Conservation (phyloP, 2,888 invertebrate genomes). For the Baccha elongata region DNA sequence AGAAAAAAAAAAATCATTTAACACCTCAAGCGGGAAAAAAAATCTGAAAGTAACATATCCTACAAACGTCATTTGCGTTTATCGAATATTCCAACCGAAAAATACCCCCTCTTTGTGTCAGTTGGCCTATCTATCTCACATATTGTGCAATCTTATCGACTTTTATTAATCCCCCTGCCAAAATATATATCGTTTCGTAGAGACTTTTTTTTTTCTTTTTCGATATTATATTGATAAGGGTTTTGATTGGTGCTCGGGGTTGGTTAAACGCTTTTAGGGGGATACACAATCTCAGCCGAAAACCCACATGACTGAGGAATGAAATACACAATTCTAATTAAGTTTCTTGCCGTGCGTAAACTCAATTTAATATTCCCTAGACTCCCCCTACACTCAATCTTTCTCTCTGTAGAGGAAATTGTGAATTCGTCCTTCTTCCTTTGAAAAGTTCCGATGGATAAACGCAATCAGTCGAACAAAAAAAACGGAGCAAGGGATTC, state of each 20-base stretch:
- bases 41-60: conserved; percentile 24
- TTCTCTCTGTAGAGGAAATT: not conserved
- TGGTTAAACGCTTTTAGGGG: not conserved
- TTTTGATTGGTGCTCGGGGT: conserved; percentile 53
- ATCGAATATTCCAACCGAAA: conserved; percentile 38
- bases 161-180: conserved; percentile 58
- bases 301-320: conserved; percentile 25
- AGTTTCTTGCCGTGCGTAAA: conserved; percentile 71
- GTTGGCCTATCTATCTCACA: conserved; percentile 48
- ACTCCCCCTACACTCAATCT: not conserved
- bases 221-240: conserved; percentile 65
- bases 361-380: conserved; percentile 68
- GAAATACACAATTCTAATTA: conserved; percentile 72
- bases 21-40: conserved; percentile 8
- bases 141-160: conserved; percentile 67
- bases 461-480: conserved; percentile 52
- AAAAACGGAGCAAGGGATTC: conserved; percentile 1
- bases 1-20: not conserved
- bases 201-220: conserved; percentile 3
- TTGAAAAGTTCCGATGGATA: conserved; percentile 4
- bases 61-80: conserved; percentile 68
- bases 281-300: conserved; percentile 33
- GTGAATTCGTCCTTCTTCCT: conserved; percentile 27
- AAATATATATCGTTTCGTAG: conserved; percentile 11
- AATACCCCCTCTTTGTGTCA: not conserved